Base-by-base conservation (phyloP, 2,113 vertebrate species). In the Cottus gobio region DNA sequence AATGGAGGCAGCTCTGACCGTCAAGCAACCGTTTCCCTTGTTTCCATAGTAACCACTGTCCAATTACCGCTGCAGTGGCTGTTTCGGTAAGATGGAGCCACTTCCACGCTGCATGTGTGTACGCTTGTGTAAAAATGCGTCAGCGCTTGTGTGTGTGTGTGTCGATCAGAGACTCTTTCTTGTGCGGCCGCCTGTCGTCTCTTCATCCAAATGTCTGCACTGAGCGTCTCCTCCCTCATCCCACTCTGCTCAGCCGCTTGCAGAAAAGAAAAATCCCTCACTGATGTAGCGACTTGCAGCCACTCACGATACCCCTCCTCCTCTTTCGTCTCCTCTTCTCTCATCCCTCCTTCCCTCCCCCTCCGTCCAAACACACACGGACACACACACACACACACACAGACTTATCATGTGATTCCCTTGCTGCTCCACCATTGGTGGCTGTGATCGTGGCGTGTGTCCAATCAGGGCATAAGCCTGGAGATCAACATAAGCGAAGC, bases 31-130 rank as follows among this genome's bases (percentile, higher is more conserved):
- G 96, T 93, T 97, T 96, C 93, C 95, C 95, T 96, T 95, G 98
- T 99, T 99, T 97, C 97, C 96, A 98, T 99, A 95, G 96, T 92
- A 95, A 99, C 97, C 91, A 88, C 95, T 95, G 95, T 95, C 95
- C 97, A 97, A 97, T 98, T 96, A 96, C 95, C 76, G 60, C 75
- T 76, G 92, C 95, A 93, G 94, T 80, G 70, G 90, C 92, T 89
- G 78, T 84, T 87, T 86, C 71, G 13, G 87, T 92, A 92, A 95
- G 95, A 96, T 96, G 95, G 95, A 96, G 87, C 90, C 89, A 85
- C 91, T 75, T 90, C 93, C 71, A 82, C 86, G 90, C 93, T 80
- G 91, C 85, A 71, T 82, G 85, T 63, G 16, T 82, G 71, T 85
- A 82, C 22, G 31, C 20, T 58, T 69, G 78, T 87, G 66, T 77